These are phyloP conservation scores for Naja naja DNA, from an alignment of 2,113 vertebrate genomes.

Conservation along the genomic window DNA sequence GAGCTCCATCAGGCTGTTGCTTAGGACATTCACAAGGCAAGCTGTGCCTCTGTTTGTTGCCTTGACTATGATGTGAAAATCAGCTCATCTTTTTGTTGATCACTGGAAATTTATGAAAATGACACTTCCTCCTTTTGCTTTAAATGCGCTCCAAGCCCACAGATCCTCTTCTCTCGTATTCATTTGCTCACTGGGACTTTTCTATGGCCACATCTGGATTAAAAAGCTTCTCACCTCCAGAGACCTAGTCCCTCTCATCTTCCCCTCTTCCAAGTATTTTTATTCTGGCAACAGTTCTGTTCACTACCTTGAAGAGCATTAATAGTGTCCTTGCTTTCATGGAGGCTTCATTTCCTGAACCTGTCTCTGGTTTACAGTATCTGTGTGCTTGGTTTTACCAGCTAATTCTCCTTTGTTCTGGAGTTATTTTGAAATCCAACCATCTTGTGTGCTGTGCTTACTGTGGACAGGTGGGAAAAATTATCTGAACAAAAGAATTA, in stretches of 20 bases:
- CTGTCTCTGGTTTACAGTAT: background rate
- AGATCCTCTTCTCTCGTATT: background rate
- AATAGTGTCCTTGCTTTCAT: background rate
- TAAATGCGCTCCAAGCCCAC: background rate
- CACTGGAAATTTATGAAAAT: background rate
- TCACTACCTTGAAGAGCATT: background rate
- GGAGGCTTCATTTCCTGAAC: background rate
- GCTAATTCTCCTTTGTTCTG: background rate
- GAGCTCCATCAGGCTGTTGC: background rate
- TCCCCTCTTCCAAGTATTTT: background rate
- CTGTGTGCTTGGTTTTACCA: background rate
- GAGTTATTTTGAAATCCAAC: background rate
- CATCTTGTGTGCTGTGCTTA: background rate
- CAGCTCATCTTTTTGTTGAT: slow-evolving; percentile 28
- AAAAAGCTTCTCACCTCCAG: background rate
- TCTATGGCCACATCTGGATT: background rate
- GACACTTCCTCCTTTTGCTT: background rate
- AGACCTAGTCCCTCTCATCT: background rate
- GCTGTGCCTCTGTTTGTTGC: slow-evolving; percentile 34
- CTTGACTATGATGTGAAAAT: slow-evolving; percentile 42
- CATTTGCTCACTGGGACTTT: background rate
- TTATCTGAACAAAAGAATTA: background rate
- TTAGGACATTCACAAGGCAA: slow-evolving; percentile 18
- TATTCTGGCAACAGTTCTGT: background rate
- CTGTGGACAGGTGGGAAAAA: background rate